Evolutionary conservation across 1,140 invertebrate genomes (phyloP), one percentile per base, ranked within the genome.

Genomic region (Samia ricini): DNA sequence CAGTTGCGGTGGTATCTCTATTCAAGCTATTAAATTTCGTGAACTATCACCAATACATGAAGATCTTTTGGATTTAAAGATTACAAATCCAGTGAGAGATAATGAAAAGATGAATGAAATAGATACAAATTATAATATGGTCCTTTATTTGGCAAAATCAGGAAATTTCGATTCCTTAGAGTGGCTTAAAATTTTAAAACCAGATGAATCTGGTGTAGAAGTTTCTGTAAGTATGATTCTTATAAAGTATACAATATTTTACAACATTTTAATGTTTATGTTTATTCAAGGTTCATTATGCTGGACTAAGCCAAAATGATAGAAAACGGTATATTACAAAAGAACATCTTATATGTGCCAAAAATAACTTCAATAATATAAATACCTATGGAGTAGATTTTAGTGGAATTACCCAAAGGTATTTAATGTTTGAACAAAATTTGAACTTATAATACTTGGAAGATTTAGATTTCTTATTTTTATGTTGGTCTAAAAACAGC

Each of bases 351-450:
- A 62, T 10, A 42, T 1, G 64, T 69, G 24, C 23, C 59, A 6
- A 64, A 71, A 64, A 64, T 21, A 26, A 63, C 24, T 19, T 49
- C 42, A 1, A 67, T 57, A 52, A 52, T 57, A 7, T 26, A 19
- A 49, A 60, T 29, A 61, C 71, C 51, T 60, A 63, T 21, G 68
- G 70, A 33, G 71, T 72, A 66, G 75, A 77, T 42, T 80, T 77
- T 54, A 77, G 77, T 52, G 77, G 77, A n/a, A 56, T 66, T 2
- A 71, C 74, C 26, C 52, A 71, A 8, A 69, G 56, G 77, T 77
- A 36, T 8, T 36, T 15, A 8, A 36, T 36, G 7, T 8, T 36
- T 36, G 33, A 36, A 33, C 1, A 8, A n/a, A n/a, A n/a, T n/a
- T n/a, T n/a, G n/a, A n/a, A n/a, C n/a, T n/a, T n/a, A n/a, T n/a